Conservation (phyloP, 2,888 invertebrate species). For the Diaperis boleti region DNA sequence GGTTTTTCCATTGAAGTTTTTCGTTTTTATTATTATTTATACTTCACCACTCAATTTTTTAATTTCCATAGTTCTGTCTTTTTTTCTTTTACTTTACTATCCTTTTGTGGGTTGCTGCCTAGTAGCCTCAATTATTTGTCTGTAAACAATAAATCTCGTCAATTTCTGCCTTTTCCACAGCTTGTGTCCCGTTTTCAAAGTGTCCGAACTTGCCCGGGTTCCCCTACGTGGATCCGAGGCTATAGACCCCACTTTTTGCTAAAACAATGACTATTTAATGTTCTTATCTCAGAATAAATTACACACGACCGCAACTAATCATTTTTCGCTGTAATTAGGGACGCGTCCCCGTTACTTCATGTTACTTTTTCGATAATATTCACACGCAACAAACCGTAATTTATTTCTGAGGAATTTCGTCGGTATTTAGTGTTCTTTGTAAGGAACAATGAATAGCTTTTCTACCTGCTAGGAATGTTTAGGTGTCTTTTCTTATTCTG, state of each 20-base stretch:
- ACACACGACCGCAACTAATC: constrained; percentile 11
- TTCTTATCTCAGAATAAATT: constrained; percentile 15
- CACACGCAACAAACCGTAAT: constrained; percentile 7
- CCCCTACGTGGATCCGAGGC: neutral
- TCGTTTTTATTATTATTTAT: no score
- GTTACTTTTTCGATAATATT: constrained; percentile 5
- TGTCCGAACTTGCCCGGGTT: no score
- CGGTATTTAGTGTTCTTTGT: constrained; percentile 12
- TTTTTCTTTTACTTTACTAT: no score
- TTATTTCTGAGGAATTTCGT: constrained; percentile 15
- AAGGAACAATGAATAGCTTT: constrained; percentile 1
- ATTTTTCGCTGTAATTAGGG: constrained; percentile 5
- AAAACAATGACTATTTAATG: neutral
- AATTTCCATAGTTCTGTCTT: no score
- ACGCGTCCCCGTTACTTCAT: neutral
- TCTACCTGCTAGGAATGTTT: constrained; percentile 26
- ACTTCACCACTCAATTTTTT: no score
- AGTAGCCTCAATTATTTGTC: no score
- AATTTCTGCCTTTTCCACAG: no score
- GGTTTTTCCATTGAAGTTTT: no score
- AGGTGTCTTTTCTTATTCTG: constrained; percentile 1
- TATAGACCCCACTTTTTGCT: constrained; percentile 3
- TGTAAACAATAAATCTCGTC: no score
- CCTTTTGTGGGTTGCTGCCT: no score
- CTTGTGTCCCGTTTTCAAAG: no score